phyloP scores from a whole-genome alignment of 2,888 invertebrate species.

The Pristionchus arcanus region DNA sequence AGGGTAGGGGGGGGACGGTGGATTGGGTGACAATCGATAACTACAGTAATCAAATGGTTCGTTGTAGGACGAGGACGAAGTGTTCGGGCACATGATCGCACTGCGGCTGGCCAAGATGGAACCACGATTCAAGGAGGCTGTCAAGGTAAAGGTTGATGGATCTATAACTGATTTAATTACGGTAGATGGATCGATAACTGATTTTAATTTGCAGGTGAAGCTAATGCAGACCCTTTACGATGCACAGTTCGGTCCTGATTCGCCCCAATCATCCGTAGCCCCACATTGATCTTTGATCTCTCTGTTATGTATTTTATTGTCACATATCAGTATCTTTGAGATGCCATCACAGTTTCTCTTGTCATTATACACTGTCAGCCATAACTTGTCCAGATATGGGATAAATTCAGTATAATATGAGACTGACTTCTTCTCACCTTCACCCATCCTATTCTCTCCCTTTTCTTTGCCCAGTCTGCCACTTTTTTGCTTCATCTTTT shows the following conservation, averaged over 20 bases:
- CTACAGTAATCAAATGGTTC: not conserved
- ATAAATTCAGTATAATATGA: not conserved
- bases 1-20: not conserved
- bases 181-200: not conserved
- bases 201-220: constrained; percentile 36
- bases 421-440: not conserved
- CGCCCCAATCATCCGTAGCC: not conserved
- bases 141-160: constrained; percentile 34
- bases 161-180: not conserved
- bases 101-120: constrained; percentile 48
- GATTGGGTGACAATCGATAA: not conserved
- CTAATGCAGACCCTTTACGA: constrained; percentile 42
- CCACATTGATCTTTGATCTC: constrained; percentile 36
- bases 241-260: constrained; percentile 15
- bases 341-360: not conserved
- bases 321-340: not conserved
- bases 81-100: constrained; percentile 56
- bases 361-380: not conserved
- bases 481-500: constrained; percentile 7
- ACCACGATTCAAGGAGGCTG: constrained; percentile 40
- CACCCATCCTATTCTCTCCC: not conserved
- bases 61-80: constrained; percentile 50
- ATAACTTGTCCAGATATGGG: too few relatives aligned
- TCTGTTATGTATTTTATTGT: not conserved
- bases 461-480: not conserved